Base-by-base conservation (phyloP, 2,888 invertebrate species). In the Megamerina dolium region DNA sequence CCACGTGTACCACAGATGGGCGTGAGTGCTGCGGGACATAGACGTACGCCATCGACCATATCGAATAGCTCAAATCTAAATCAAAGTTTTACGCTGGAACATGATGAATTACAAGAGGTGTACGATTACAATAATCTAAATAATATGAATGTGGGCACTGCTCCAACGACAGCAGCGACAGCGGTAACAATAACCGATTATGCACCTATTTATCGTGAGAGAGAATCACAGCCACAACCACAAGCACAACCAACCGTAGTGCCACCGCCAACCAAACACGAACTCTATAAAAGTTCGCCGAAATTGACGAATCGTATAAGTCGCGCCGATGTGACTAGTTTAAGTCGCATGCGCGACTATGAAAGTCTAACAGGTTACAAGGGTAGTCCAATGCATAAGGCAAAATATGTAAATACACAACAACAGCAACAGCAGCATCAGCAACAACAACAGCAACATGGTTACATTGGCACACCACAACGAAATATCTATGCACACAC, bases 41-140 rank as follows among this genome's bases (percentile, higher is more conserved):
- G 84, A 54, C 77, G 90, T 43, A 87, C 87, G 0, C 82, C 86
- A 0, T 87, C 88, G 0, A 86, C 86, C 59, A 82, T 87, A 4
- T 82, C 82, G 0, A 71, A 76, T 0, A 68, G 62, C 34, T 77
- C 78, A 0, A 81, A 74, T 55, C 73, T 80, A 19, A 83, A 81
- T 66, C 81, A 81, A 32, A 78, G 75, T 37, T 81, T 81, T 64
- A 74, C 76, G 18, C 62, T 80, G 35, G 81, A 81, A 52, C 79
- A 80, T 46, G 83, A 82, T 51, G 74, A 69, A 38, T 38, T 66
- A 33, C 33, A 49, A 4, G 51, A 57, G 16, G 46, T 57, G 3
- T 67, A 66, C 38, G 64, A 68, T 32, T 67, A 63, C 46, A 67
- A 59, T 42, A 59, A 61, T 48, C 49, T 66, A 23, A 61, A 58